phyloP scores from a whole-genome alignment of 2,113 vertebrate genomes.

The Sinosuthora webbiana region DNA sequence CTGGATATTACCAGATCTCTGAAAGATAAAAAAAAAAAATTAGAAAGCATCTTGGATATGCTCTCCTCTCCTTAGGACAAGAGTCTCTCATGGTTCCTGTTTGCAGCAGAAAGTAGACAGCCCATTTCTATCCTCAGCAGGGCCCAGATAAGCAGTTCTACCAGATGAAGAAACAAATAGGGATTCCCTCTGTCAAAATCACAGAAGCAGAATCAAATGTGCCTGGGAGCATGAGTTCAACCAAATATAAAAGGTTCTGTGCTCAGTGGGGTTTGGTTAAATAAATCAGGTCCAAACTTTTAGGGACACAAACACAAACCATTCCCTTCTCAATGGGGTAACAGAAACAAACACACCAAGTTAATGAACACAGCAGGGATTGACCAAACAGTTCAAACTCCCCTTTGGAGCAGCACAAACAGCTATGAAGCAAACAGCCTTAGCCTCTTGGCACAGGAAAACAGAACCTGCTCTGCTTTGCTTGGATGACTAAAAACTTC shows the following conservation, averaged over 20 bases:
- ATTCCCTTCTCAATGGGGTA: constrained; percentile 25
- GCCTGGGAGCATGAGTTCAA: background rate
- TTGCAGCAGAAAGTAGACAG: background rate
- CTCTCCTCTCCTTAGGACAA: background rate
- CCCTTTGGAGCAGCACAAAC: background rate
- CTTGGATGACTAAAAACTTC: background rate
- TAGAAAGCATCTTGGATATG: background rate
- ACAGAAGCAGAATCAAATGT: background rate
- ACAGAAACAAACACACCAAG: constrained; percentile 33
- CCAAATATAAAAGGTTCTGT: constrained; percentile 9
- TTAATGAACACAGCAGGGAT: constrained; percentile 52
- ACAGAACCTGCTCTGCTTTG: background rate
- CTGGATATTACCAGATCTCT: background rate
- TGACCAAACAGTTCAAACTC: constrained; percentile 36
- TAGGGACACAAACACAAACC: constrained; percentile 43
- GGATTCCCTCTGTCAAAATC: constrained; percentile 9
- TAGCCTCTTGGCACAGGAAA: background rate
- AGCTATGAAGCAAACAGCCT: background rate
- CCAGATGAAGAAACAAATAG: background rate
- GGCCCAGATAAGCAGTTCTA: background rate
- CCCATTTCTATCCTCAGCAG: background rate
- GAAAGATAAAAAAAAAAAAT: background rate
- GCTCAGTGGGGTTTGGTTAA: constrained; percentile 23
- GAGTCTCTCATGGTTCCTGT: background rate
- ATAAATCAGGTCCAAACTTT: constrained; percentile 29